phyloP scores from a whole-genome alignment of 2,797 vertebrate species.

The Megalops cyprinoides region DNA sequence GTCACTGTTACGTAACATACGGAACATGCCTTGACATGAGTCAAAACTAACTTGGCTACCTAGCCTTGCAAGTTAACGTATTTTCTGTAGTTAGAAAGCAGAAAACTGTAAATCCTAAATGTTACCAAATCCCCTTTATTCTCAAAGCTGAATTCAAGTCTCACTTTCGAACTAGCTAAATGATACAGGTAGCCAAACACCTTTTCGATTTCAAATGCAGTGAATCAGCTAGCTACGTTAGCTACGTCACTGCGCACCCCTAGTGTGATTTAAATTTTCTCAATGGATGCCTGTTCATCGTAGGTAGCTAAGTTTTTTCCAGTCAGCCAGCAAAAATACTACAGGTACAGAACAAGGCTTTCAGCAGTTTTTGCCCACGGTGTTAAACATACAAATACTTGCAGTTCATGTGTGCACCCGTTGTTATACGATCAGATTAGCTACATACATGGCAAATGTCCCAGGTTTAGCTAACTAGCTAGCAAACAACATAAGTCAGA shows the following conservation, averaged over 20 bases:
- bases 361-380: too few species aligned
- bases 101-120: not conserved
- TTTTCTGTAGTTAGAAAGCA: not conserved
- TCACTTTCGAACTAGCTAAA: not conserved
- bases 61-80: too few species aligned
- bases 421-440: not conserved
- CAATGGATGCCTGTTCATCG: not conserved
- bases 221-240: not conserved
- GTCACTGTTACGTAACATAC: too few species aligned
- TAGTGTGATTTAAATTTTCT: conserved; percentile 9
- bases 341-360: too few species aligned
- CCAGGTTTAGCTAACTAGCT: not conserved
- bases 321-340: not conserved
- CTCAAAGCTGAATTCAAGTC: not conserved
- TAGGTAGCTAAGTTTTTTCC: not conserved
- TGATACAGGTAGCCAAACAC: not conserved
- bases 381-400: too few species aligned
- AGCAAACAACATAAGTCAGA: conserved; percentile 1
- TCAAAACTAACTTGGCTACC: too few species aligned
- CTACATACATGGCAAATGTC: conserved; percentile 19
- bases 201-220: not conserved
- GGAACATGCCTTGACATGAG: too few species aligned
- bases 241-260: conserved; percentile 2
- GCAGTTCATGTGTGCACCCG: too few species aligned
- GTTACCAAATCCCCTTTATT: not conserved